Conservation (phyloP, 2,888 invertebrate genomes). For the Micoletzkya japonica region DNA sequence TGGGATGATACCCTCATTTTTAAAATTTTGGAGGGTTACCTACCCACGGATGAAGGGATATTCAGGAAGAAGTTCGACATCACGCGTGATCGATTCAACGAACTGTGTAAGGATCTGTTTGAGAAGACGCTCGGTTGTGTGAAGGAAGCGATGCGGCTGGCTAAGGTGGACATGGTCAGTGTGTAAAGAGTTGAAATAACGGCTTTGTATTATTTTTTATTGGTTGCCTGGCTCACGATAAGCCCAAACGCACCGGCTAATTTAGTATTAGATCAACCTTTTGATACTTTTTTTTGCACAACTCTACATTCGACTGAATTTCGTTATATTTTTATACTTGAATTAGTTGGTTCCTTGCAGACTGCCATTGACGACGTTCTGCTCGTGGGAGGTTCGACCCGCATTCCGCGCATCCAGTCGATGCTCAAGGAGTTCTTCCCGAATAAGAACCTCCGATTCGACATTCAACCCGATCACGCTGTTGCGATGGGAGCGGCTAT, state of each 20-base stretch:
- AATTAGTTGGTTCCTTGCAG: background rate
- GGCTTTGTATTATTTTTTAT: background rate
- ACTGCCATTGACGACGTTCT: conserved; percentile 8
- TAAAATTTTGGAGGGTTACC: background rate
- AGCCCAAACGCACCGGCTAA: background rate
- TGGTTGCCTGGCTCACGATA: too few relatives aligned
- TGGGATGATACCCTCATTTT: background rate
- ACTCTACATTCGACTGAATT: background rate
- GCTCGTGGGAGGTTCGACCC: conserved; percentile 20
- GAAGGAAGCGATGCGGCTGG: background rate
- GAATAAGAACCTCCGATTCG: conserved; percentile 2
- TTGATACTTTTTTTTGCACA: background rate
- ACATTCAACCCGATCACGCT: conserved; percentile 18
- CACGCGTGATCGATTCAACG: conserved; percentile 3
- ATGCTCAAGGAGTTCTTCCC: conserved; percentile 17
- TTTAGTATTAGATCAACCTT: too few relatives aligned
- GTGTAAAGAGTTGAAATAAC: background rate
- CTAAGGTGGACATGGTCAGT: conserved; percentile 1
- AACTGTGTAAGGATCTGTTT: conserved; percentile 22
- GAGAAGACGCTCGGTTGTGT: conserved; percentile 15
- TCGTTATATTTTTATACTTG: background rate
- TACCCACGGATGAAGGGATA: background rate
- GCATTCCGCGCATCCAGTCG: conserved; percentile 13
- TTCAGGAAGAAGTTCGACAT: background rate
- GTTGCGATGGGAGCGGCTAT: conserved; percentile 23